Evolutionary conservation across 2,113 vertebrate species (phyloP).

Genomic region (Rhabdornis inornatus): DNA sequence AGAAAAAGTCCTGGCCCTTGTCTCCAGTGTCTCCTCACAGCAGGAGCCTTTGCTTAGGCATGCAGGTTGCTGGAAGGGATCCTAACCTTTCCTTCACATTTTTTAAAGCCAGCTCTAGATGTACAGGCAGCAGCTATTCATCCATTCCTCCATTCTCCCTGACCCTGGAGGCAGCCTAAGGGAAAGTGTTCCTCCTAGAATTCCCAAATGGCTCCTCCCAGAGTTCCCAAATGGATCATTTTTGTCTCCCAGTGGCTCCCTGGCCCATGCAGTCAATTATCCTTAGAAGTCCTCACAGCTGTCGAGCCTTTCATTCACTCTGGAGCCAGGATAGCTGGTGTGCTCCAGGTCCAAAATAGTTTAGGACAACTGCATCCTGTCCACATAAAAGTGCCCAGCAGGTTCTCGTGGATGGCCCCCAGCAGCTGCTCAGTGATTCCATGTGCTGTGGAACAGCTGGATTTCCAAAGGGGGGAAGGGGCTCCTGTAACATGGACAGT

Average conservation of each 20-base stretch:
- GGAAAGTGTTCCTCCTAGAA: background rate
- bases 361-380: slow-evolving; percentile 15
- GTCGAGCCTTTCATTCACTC: background rate
- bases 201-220: background rate
- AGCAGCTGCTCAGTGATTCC: background rate
- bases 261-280: background rate
- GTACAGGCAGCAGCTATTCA: fast-evolving
- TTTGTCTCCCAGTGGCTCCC: background rate
- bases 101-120: background rate
- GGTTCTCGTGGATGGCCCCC: background rate
- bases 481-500: background rate
- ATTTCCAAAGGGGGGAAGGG: background rate
- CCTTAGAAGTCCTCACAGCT: slow-evolving; percentile 13
- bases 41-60: background rate
- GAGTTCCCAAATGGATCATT: background rate
- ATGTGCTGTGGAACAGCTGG: background rate
- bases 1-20: background rate
- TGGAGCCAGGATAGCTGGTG: background rate
- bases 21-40: background rate
- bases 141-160: background rate
- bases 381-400: background rate
- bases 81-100: background rate
- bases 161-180: background rate
- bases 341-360: slow-evolving; percentile 5
- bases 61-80: background rate